Conservation (phyloP, 2,888 invertebrate species). For the Epistrophe eligans region DNA sequence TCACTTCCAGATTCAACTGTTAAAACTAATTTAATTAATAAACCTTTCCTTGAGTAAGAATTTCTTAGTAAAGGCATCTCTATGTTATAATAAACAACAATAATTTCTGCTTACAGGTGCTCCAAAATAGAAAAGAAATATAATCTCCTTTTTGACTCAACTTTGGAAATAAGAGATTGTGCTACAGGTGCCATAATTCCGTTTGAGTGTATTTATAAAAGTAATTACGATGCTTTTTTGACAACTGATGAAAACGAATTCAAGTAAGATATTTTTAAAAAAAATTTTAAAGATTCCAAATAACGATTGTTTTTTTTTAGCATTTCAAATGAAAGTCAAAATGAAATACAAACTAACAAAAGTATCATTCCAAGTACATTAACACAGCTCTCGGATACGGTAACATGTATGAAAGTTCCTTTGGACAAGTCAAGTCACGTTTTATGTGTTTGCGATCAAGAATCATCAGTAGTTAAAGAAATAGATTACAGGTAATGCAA, state of each 20-base stretch:
- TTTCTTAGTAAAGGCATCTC: not conserved
- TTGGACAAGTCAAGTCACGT: not conserved
- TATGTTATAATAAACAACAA: not conserved
- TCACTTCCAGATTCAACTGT: not conserved
- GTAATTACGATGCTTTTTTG: not conserved
- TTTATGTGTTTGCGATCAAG: not conserved
- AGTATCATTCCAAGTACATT: not conserved
- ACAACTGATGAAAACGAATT: not conserved
- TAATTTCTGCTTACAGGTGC: not conserved
- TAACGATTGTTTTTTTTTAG: not conserved
- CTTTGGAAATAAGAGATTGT: constrained; percentile 30
- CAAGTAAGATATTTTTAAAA: not conserved
- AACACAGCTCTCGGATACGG: constrained; percentile 11
- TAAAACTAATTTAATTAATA: not conserved
- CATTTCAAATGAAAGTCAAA: not conserved
- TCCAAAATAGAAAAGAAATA: not conserved
- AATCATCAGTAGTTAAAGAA: not conserved
- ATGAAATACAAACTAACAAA: not conserved
- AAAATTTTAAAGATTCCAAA: not conserved
- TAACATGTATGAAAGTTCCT: constrained; percentile 27
- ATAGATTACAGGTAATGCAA: not conserved
- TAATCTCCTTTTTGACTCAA: constrained; percentile 13
- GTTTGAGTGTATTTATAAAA: constrained; percentile 10
- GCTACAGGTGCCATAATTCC: constrained; percentile 32
- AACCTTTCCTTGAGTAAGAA: not conserved